These are phyloP conservation scores for Caenorhabditis sp. DNA, from an alignment of 2,888 invertebrate species.

Conservation along the genomic window DNA sequence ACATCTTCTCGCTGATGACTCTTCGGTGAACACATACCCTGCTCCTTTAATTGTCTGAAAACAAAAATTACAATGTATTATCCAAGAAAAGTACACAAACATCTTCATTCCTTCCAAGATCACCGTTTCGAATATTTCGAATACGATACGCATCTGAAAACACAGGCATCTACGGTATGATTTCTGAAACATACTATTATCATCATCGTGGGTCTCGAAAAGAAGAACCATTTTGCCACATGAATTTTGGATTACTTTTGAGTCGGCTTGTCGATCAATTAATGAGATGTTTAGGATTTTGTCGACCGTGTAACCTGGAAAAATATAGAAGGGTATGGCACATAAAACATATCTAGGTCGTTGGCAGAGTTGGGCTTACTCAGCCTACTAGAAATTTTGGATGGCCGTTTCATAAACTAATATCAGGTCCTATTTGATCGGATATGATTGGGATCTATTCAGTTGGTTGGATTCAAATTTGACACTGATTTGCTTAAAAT, in stretches of 20 bases:
- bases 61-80: too few relatives aligned
- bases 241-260: conserved; percentile 21
- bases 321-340: too few relatives aligned
- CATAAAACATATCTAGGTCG: too few relatives aligned
- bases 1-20: conserved; percentile 30
- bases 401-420: too few relatives aligned
- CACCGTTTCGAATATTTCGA: background rate
- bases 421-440: too few relatives aligned
- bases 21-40: conserved; percentile 35
- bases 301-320: conserved; percentile 13
- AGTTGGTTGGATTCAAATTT: too few relatives aligned
- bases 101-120: background rate
- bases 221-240: conserved; percentile 28
- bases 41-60: conserved; percentile 24
- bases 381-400: too few relatives aligned
- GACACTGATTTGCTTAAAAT: too few relatives aligned
- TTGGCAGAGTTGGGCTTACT: too few relatives aligned
- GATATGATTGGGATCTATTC: too few relatives aligned
- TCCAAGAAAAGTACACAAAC: background rate
- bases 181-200: background rate
- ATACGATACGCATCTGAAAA: conserved; percentile 1
- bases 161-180: too few relatives aligned
- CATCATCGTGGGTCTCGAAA: conserved; percentile 12
- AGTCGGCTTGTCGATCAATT: conserved; percentile 21
- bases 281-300: conserved; percentile 30